Evolutionary conservation across 2,888 invertebrate genomes (phyloP), one percentile per base, ranked within the genome.

Genomic region (Sericinus montela): DNA sequence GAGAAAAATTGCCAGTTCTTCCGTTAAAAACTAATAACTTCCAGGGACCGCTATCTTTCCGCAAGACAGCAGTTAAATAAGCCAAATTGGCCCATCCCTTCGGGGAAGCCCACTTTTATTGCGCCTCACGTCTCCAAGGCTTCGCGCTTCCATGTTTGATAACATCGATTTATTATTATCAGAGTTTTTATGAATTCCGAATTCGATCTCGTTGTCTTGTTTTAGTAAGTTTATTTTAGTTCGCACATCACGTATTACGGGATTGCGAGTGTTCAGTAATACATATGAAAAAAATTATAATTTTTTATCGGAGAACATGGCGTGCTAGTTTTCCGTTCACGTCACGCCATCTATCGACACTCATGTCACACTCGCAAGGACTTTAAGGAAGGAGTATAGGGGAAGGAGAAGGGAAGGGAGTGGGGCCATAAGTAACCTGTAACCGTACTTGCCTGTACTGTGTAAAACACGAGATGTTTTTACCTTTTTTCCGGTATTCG

Each of bases 11-110:
- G 65, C 65, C 62, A 62, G 68, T 69, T 71, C 77, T 81, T 77
- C 75, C 66, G 73, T 71, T 66, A 64, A 67, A 66, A 65, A 64
- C 76, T 80, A 80, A 83, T 83, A 82, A 81, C 70, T 81, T 69
- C 68, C 61, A 56, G 58, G 62, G 69, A 67, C 60, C 67, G 69
- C 66, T 75, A 76, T 78, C 75, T 69, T 52, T 59, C 62, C 69
- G 63, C 67, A 69, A 72, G 78, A 77, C 78, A 72, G 77, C 77
- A 75, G 78, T 83, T 75, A 80, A 82, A 78, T 79, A 75, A 74
- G 73, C 77, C 74, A 80, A 84, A 83, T 83, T 83, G 80, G 74
- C 66, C 72, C 74, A 75, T 80, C 73, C 64, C 70, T 73, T 72
- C 67, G 63, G 58, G 61, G 62, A 55, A 63, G 69, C 65, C 69